A percentile compares a stretch with the other conserved stretches of the same genome.
Conservation (phyloP, 2,113 vertebrate species). For the Meleagris gallopavo region DNA sequence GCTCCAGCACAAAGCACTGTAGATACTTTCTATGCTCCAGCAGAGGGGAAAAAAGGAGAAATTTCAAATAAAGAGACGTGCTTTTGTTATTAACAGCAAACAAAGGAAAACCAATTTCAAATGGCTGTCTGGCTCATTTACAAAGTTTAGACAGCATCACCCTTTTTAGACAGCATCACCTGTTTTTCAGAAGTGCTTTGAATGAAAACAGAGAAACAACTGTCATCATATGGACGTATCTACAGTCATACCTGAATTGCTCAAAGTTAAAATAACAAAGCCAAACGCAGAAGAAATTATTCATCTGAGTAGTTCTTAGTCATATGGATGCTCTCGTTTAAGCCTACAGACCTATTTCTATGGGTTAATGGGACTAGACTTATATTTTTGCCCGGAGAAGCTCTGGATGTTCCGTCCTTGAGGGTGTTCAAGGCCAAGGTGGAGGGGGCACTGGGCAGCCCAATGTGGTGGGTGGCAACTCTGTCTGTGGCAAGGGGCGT, state of each 20-base stretch:
- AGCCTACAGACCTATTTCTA: not conserved
- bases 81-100: slow-evolving; percentile 42
- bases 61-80: not conserved
- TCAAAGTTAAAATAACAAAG: slow-evolving; percentile 61
- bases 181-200: slow-evolving; percentile 6
- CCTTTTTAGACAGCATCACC: slow-evolving; percentile 40
- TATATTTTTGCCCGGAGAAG: not conserved
- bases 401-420: not conserved
- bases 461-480: not conserved
- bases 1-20: not conserved
- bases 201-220: slow-evolving; percentile 53
- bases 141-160: not conserved
- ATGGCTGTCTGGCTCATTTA: slow-evolving; percentile 4
- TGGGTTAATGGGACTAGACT: not conserved
- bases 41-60: not conserved
- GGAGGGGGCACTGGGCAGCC: not conserved
- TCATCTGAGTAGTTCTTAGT: slow-evolving; percentile 54
- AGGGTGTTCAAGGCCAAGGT: not conserved
- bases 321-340: slow-evolving; percentile 7
- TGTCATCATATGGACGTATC: not conserved
- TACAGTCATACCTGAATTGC: slow-evolving; percentile 66
- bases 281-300: slow-evolving; percentile 24
- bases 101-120: slow-evolving; percentile 40
- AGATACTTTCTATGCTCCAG: slow-evolving; percentile 16
- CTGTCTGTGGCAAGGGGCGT: not conserved